phyloP scores from a whole-genome alignment of 2,888 invertebrate species.

The Seira musarum region DNA sequence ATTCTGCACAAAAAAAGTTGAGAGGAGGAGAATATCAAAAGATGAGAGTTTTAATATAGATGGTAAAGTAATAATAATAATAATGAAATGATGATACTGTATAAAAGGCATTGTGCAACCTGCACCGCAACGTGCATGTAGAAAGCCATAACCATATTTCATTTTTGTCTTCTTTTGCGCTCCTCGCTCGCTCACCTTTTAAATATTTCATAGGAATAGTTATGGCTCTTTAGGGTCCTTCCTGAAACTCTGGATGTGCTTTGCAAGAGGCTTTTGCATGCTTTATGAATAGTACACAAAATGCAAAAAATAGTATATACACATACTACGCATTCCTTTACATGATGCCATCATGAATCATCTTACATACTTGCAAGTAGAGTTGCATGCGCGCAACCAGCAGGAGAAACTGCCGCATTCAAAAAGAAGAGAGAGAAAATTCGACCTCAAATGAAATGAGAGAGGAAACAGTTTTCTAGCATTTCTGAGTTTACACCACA shows the following conservation, averaged over 20 bases:
- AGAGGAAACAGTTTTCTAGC: conserved; percentile 6
- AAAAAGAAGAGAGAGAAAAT: neutral
- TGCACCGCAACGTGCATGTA: neutral
- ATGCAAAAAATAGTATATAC: conserved; percentile 3
- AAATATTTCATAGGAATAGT: neutral
- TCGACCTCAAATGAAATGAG: neutral
- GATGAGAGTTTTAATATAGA: no score
- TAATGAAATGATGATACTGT: no score
- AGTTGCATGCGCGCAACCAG: neutral
- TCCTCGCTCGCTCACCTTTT: neutral
- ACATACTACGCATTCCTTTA: neutral
- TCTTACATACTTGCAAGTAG: no score
- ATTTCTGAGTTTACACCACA: no score
- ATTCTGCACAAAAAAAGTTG: no score
- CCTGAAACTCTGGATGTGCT: neutral
- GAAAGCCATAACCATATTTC: conserved; percentile 38
- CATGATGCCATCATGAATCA: neutral
- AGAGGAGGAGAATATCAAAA: no score
- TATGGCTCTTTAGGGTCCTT: neutral
- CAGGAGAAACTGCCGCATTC: neutral
- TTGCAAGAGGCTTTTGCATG: neutral
- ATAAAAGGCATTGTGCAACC: no score
- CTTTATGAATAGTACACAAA: neutral
- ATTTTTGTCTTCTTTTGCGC: conserved; percentile 26
- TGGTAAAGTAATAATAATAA: no score